Evolutionary conservation across 2,888 invertebrate genomes (phyloP).

Genomic region (Norana najaformis): DNA sequence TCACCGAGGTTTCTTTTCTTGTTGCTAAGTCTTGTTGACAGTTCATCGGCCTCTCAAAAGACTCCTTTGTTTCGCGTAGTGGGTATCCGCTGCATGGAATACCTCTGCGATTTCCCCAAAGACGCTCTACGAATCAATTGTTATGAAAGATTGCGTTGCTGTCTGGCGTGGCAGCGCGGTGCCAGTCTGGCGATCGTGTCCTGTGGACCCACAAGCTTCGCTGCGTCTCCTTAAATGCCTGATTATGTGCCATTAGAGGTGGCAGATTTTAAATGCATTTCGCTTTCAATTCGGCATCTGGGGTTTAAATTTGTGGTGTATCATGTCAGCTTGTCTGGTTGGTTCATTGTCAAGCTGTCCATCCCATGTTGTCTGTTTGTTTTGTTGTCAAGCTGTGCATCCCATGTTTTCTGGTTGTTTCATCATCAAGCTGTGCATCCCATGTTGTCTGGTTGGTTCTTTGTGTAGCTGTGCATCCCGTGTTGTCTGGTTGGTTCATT

Average conservation of each 20-base stretch:
- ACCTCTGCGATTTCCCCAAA: background rate
- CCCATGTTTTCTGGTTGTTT: too few relatives aligned
- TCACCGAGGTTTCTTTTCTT: background rate
- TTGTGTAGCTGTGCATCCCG: background rate
- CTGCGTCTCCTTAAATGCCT: background rate
- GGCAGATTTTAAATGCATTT: background rate
- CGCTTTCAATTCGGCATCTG: background rate
- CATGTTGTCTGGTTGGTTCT: too few relatives aligned
- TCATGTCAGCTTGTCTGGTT: background rate
- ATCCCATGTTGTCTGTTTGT: too few relatives aligned
- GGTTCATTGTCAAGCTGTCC: background rate
- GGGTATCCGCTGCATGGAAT: background rate
- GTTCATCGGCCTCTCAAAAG: background rate
- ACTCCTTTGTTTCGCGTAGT: too few relatives aligned
- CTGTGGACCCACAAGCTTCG: background rate
- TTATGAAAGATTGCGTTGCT: conserved; percentile 13
- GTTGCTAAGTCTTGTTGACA: background rate
- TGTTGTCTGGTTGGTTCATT: too few relatives aligned
- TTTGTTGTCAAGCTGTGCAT: too few relatives aligned
- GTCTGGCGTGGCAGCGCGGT: background rate
- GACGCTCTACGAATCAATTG: background rate
- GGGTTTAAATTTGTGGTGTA: background rate
- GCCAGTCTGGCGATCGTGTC: background rate
- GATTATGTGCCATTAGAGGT: background rate
- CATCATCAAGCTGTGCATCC: background rate